Percentiles rank a stretch among this genome's conserved stretches.
These are phyloP conservation scores for Herminia tarsipennalis DNA, from an alignment of 2,888 invertebrate species.

Conservation along the genomic window DNA sequence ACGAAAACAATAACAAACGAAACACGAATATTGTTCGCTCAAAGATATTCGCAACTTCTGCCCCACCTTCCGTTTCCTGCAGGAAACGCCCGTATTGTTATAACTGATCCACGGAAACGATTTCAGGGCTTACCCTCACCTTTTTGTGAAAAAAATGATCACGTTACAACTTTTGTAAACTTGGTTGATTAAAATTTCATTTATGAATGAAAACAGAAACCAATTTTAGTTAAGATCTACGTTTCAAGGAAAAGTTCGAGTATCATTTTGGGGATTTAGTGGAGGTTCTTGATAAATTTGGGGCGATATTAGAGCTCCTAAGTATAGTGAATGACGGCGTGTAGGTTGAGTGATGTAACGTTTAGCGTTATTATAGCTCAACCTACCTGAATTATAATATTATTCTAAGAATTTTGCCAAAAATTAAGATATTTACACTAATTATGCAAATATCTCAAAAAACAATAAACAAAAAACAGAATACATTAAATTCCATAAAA, in stretches of 20 bases:
- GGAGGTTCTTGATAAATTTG: slow-evolving; percentile 27
- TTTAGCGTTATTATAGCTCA: too few relatives aligned
- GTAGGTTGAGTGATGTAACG: slow-evolving; percentile 26
- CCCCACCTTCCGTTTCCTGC: slow-evolving; percentile 50
- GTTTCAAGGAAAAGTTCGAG: slow-evolving; percentile 19
- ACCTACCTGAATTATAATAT: too few relatives aligned
- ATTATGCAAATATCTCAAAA: too few relatives aligned
- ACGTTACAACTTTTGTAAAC: slow-evolving; percentile 43
- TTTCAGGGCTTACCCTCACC: slow-evolving; percentile 30
- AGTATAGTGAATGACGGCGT: slow-evolving; percentile 22
- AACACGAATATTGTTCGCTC: slow-evolving; percentile 33
- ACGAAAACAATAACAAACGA: slow-evolving; percentile 31
- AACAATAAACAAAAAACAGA: too few relatives aligned
- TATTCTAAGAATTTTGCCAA: too few relatives aligned
- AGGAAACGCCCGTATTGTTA: slow-evolving; percentile 56
- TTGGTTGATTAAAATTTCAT: slow-evolving; percentile 34
- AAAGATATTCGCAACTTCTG: slow-evolving; percentile 55
- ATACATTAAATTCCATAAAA: too few relatives aligned
- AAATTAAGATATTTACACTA: too few relatives aligned
- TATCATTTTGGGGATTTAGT: slow-evolving; percentile 27
- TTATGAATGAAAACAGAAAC: slow-evolving; percentile 15
- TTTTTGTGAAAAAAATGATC: slow-evolving; percentile 45
- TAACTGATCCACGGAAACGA: slow-evolving; percentile 45
- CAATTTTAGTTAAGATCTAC: background rate
- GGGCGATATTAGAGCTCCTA: slow-evolving; percentile 15